Evolutionary conservation across 1,140 invertebrate genomes (phyloP).

Genomic region (Lordiphosa collinella): DNA sequence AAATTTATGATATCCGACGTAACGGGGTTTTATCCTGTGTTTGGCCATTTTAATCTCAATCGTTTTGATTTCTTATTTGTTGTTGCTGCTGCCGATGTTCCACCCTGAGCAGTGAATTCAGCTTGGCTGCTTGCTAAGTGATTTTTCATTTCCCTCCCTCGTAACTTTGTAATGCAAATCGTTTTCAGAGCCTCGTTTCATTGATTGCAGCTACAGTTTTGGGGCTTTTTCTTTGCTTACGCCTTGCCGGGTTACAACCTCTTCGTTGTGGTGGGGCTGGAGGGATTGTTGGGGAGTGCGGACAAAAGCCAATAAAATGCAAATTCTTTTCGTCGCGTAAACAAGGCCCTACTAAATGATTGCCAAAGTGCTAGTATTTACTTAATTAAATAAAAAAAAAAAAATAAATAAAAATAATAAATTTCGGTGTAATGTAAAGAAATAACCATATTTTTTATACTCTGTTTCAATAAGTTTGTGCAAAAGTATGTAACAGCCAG

Average conservation of each 20-base stretch:
- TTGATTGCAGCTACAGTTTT: constrained; percentile 6
- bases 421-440: too few species aligned
- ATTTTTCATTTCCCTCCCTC: constrained; percentile 51
- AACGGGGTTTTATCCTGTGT: constrained; percentile 3
- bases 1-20: constrained; percentile 9
- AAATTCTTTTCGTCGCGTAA: constrained; percentile 60
- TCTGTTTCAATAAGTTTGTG: too few species aligned
- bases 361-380: constrained; percentile 11
- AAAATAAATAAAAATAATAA: too few species aligned
- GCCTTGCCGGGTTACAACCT: constrained; percentile 24
- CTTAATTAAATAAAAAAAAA: too few species aligned
- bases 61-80: constrained; percentile 19
- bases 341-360: constrained; percentile 35
- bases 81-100: neutral
- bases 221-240: constrained; percentile 9
- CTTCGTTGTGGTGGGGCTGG: constrained; percentile 11
- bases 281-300: neutral
- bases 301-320: constrained; percentile 66
- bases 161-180: constrained; percentile 71
- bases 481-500: too few species aligned
- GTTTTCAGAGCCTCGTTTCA: constrained; percentile 12
- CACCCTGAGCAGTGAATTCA: constrained; percentile 26
- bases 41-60: constrained; percentile 37
- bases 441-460: too few species aligned
- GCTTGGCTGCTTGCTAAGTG: constrained; percentile 36